Base-by-base conservation (phyloP, 2,797 vertebrate genomes). In the Gymnoscopelus braueri region DNA sequence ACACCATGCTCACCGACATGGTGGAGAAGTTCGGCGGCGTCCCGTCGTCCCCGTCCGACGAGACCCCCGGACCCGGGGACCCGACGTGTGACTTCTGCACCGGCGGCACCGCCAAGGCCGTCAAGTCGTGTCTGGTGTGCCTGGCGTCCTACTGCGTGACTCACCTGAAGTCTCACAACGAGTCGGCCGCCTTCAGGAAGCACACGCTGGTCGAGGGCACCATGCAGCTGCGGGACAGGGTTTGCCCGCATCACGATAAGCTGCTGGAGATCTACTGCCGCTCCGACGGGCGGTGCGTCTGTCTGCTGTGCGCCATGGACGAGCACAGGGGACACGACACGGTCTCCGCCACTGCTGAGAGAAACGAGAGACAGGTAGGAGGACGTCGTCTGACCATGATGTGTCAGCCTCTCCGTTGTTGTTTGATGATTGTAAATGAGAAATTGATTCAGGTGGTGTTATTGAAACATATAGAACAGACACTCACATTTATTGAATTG, bases 221-320 rank as follows among this genome's bases (percentile, higher is more conserved):
- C 47, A 78, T 60, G 1, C 91, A 93, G 49, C 93, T 98, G 5
- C 92, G 92, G 72, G 91, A 88, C 47, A 94, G 92, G 24, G 94
- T 96, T 24, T 99, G 98, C 44, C 56, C 80, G 1, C 81, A 79
- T 2, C 98, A 99, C 64, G 91, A 91, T 87, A 94, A 95, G 77
- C 90, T 98, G 53, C 93, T 97, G 75, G 97, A 99, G 79, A 91
- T 97, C 5, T 98, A 93, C 89, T 99, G 98, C 78, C 77, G 85
- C 10, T 88, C 91, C 0, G 96, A 99, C 65, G 24, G 76, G 29
- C 59, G 32, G 65, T 96, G 95, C 65, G 95, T 98, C 90, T 99
- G 98, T 58, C 95, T 95, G 47, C 80, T 96, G 67, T 99, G 98
- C 88, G 82, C 97, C 70, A 94, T 95, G 0, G 90, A 84, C 0